Conservation (phyloP, 2,113 vertebrate species). For the Dipodomys ordii region DNA sequence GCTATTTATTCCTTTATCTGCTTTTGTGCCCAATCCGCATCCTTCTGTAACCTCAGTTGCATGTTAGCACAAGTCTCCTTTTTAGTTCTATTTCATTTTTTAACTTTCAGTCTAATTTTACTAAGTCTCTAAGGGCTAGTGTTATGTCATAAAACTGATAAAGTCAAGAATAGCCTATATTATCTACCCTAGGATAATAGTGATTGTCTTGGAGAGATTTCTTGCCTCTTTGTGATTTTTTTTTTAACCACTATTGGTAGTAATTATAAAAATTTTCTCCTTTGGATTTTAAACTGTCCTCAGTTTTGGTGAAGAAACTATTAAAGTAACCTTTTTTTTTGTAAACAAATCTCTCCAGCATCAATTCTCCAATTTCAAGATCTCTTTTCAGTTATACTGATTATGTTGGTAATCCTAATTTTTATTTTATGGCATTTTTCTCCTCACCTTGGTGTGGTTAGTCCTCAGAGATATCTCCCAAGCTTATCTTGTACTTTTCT, state of each 20-base stretch:
- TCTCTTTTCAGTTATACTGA: background rate
- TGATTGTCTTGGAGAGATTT: background rate
- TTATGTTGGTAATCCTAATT: background rate
- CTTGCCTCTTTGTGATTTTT: background rate
- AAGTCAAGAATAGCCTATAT: background rate
- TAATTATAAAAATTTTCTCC: conserved; percentile 11
- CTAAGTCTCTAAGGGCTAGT: background rate
- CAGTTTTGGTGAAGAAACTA: background rate
- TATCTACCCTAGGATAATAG: background rate
- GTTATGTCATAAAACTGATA: background rate
- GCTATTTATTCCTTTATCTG: background rate
- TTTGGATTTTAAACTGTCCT: conserved; percentile 1
- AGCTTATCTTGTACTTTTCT: background rate
- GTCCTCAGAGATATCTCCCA: background rate
- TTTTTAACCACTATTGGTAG: background rate
- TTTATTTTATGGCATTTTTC: background rate
- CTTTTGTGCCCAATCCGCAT: no score
- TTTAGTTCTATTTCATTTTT: no score
- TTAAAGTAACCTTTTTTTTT: conserved; percentile 4
- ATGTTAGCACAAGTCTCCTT: no score
- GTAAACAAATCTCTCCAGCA: background rate
- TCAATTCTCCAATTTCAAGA: background rate
- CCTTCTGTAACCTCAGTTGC: no score
- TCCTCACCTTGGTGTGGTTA: background rate
- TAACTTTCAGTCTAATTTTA: background rate